A percentile compares a stretch with the other conserved stretches of the same genome.
These are phyloP conservation scores for Odontothrips loti DNA, from an alignment of 2,888 invertebrate species.

Conservation along the genomic window DNA sequence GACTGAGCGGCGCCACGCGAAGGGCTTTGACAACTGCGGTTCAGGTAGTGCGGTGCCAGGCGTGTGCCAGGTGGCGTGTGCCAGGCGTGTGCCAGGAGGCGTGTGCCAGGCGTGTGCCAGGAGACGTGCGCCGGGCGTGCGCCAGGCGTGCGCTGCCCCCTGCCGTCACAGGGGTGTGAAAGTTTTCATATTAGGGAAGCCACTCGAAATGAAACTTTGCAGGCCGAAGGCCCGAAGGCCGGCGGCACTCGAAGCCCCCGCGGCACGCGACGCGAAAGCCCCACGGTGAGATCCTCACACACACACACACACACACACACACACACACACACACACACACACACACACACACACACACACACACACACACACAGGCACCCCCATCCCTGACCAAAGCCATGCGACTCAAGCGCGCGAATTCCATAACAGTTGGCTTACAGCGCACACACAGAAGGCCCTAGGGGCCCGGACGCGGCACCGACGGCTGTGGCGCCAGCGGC, in stretches of 20 bases:
- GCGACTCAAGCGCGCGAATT: too few relatives aligned
- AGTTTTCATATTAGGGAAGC: slow-evolving; percentile 24
- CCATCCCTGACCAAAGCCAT: too few relatives aligned
- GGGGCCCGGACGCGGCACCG: too few relatives aligned
- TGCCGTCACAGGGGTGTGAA: background rate
- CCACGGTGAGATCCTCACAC: background rate
- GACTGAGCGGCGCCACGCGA: too few relatives aligned
- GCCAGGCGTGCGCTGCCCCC: background rate
- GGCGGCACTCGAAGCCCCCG: background rate
- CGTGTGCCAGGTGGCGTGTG: background rate
- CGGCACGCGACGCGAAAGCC: background rate
- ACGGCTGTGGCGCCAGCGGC: too few relatives aligned
- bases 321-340: background rate
- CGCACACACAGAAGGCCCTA: too few relatives aligned
- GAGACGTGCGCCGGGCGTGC: background rate
- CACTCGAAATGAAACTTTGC: slow-evolving; percentile 19
- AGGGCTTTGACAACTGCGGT: too few relatives aligned
- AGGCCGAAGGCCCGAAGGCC: background rate
- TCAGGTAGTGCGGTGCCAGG: too few relatives aligned
- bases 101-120: background rate
- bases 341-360: background rate
- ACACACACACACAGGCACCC: too few relatives aligned
- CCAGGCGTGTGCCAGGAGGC: background rate
- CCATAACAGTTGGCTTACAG: too few relatives aligned
- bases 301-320: background rate